Evolutionary conservation across 2,888 invertebrate genomes (phyloP), one percentile per base, ranked within the genome.

Genomic region (Desoria tigrina): DNA sequence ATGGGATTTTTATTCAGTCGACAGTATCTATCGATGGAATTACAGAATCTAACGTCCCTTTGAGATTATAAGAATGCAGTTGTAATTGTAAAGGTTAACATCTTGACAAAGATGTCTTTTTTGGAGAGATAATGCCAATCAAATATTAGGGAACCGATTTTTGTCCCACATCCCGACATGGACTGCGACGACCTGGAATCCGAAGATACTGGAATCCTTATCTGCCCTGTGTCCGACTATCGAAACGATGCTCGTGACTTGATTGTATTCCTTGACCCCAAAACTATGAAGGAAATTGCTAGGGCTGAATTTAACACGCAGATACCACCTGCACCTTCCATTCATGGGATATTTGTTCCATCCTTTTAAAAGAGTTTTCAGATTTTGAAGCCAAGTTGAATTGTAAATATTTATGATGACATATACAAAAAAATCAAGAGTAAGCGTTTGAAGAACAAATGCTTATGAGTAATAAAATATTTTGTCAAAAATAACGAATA

Each of bases 171-270:
- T 27, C 83, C 83, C n/a, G 68, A 68, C 60, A 11, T 59, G 50
- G 68, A 68, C 51, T 71, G 66, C 23, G 61, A 61, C 11, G 78
- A 78, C 18, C 78, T 79, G 1, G 74, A 63, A 0, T 77, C 77
- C n/a, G 84, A 84, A 74, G 83, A 84, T 71, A 82, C 83, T 69
- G 83, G 83, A 14, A 74, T 79, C 7, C 63, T 79, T 6, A 69
- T 80, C 59, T 74, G 76, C n/a, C 73, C 77, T 27, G 75, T 77
- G 26, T 76, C 78, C 6, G 78, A 79, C 61, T 72, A 73, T 11
- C 62, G 76, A 21, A 66, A 72, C 32, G 74, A 66, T n/a, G 61
- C 62, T n/a, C 66, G 69, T 32, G 76, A 77, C 32, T 73, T 74
- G 42, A 69, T 82, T 37, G 73, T 79, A 11, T 74, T 82, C 42